Base-by-base conservation (phyloP, 2,113 vertebrate genomes). In the Corythornis cristatus region DNA sequence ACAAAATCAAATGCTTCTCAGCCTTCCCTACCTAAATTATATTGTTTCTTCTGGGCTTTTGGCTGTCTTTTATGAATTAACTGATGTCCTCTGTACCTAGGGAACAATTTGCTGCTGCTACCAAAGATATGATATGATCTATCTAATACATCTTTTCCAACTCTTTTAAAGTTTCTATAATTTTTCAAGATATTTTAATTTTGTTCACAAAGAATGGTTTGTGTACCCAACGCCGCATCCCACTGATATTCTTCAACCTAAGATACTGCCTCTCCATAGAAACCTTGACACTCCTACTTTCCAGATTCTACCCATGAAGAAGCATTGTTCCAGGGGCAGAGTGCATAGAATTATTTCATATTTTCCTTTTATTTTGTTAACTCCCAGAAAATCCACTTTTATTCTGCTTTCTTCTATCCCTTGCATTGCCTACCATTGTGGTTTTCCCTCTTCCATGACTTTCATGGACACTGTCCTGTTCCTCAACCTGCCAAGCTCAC, bases 1-100 rank as follows among this genome's bases (percentile, higher is more conserved):
- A 60, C 78, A 64, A 93, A 91, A 94, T 73, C 84, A 94, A 84
- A 89, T 8, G 56, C 82, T 91, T 83, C 86, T 89, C 58, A 58
- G 84, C 28, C 74, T 89, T 80, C 56, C 33, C 23, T 35, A 25
- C 45, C 62, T 76, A 89, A 96, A 70, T 56, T 13, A 68, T 25
- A 46, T 42, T 51, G 67, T 43, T 89, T 61, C 58, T 88, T 82
- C 48, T 71, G 74, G 57, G 65, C 57, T 90, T 67, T 83, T 88
- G 84, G 71, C 87, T 93, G 15, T 83, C 73, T 92, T 94, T 89
- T 91, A 82, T 92, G 56, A 92, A 88, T 70, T 67, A 96, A 89
- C 43, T 90, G 31, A 82, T 80, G 64, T 71, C 64, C 43, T 71
- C 78, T 86, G 31, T 92, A 87, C 74, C 91, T 29, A 71, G 67